Conservation (phyloP, 2,888 invertebrate genomes). For the Dysmachus trigonus region DNA sequence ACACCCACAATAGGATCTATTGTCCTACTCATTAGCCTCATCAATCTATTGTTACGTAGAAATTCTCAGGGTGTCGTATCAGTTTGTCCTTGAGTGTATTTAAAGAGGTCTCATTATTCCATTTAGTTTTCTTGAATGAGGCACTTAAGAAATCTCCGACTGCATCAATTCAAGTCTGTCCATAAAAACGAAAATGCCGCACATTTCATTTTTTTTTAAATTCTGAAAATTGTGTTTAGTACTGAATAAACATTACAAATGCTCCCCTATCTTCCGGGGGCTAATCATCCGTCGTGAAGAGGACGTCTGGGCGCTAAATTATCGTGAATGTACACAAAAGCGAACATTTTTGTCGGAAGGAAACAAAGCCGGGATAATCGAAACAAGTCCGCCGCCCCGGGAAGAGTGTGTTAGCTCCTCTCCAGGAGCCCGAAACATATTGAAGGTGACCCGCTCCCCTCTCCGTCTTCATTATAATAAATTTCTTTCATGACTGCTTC, state of each 20-base stretch:
- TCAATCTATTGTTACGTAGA: neutral
- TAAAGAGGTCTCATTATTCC: neutral
- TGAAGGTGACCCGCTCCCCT: conserved; percentile 41
- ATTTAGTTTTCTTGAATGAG: neutral
- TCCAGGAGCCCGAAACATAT: conserved; percentile 14
- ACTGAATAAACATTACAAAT: neutral
- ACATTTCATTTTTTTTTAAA: neutral
- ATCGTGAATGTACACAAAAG: conserved; percentile 26
- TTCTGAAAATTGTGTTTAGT: neutral
- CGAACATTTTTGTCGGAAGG: conserved; percentile 11
- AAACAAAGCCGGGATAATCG: conserved; percentile 25
- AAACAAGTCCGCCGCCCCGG: neutral
- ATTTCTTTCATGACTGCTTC: conserved; percentile 50
- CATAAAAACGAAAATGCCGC: neutral
- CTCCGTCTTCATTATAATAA: conserved; percentile 49
- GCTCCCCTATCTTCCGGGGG: neutral
- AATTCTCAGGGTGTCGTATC: no score
- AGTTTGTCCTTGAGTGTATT: neutral
- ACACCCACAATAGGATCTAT: neutral
- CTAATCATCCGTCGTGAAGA: neutral
- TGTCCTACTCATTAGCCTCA: neutral
- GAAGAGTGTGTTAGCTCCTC: conserved; percentile 28
- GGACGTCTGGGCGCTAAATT: neutral
- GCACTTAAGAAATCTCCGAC: neutral
- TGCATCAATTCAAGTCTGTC: neutral